Percentiles rank a stretch among this genome's conserved stretches.
Conservation (phyloP, 2,888 invertebrate species). For the Agrochola macilenta region DNA sequence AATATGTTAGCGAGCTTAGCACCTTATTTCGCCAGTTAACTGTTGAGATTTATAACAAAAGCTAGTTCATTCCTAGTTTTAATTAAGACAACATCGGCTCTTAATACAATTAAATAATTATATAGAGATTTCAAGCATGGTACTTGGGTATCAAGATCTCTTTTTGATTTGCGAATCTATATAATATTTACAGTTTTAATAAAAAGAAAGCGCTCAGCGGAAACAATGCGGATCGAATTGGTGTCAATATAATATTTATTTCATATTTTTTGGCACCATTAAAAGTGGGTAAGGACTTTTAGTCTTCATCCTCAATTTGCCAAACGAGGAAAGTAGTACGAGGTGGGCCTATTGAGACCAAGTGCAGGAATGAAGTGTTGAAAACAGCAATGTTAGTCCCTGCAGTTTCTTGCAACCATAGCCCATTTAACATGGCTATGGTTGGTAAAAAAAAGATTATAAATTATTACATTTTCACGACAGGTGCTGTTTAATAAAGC, state of each 20-base stretch:
- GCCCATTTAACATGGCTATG: too few relatives aligned
- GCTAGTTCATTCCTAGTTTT: conserved; percentile 21
- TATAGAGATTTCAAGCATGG: conserved; percentile 19
- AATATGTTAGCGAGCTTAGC: conserved; percentile 18
- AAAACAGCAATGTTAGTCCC: background rate
- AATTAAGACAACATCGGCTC: conserved; percentile 33
- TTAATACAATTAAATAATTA: conserved; percentile 43
- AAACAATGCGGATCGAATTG: conserved; percentile 30
- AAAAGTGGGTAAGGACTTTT: background rate
- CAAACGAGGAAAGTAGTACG: background rate
- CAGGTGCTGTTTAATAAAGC: background rate
- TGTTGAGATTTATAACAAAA: conserved; percentile 14
- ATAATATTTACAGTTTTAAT: conserved; percentile 18
- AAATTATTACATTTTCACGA: background rate
- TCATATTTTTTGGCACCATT: conserved; percentile 25
- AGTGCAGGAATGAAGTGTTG: background rate
- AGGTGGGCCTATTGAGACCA: background rate
- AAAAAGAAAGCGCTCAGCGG: conserved; percentile 48
- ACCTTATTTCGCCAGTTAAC: conserved; percentile 7
- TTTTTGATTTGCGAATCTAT: conserved; percentile 17
- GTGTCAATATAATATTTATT: conserved; percentile 34
- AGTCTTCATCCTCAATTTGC: background rate
- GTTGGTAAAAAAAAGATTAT: background rate
- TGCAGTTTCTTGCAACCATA: conserved; percentile 7
- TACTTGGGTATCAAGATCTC: conserved; percentile 13